phyloP scores from a whole-genome alignment of 2,888 invertebrate genomes.

The Hirtodrosophila duncani region DNA sequence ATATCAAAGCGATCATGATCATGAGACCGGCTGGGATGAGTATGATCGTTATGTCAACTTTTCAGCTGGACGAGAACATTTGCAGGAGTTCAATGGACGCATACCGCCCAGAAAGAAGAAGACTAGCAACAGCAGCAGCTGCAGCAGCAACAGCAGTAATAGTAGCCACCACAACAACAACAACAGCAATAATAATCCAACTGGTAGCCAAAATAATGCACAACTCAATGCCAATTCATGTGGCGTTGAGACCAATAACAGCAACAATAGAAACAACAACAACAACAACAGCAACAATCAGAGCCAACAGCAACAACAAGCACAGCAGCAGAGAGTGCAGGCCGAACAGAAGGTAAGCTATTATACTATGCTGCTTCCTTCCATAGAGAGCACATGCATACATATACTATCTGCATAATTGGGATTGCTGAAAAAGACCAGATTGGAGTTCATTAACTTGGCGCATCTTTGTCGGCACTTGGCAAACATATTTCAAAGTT shows the following conservation, averaged over 20 bases:
- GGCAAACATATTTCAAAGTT: constrained; percentile 58
- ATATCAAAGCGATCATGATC: constrained; percentile 77
- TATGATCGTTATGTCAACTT: constrained; percentile 77
- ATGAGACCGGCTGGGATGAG: constrained; percentile 78
- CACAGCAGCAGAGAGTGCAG: constrained; percentile 9
- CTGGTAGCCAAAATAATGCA: constrained; percentile 9
- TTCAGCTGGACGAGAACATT: constrained; percentile 77
- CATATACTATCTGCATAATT: not conserved
- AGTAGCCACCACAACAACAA: not conserved
- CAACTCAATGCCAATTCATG: constrained; percentile 12
- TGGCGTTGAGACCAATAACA: constrained; percentile 12
- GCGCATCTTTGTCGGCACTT: constrained; percentile 37
- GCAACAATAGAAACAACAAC: constrained; percentile 5
- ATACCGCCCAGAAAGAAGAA: constrained; percentile 78
- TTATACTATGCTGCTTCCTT: too few relatives aligned
- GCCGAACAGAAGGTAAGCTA: constrained; percentile 46
- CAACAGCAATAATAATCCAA: constrained; percentile 8
- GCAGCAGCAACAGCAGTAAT: constrained; percentile 6
- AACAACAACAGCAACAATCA: constrained; percentile 23
- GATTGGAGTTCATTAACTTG: constrained; percentile 55
- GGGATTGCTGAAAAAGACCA: not conserved
- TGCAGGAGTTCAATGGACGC: constrained; percentile 78
- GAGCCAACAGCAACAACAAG: constrained; percentile 14
- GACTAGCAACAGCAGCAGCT: constrained; percentile 36
- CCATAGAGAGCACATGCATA: too few relatives aligned